phyloP scores from a whole-genome alignment of 1,140 invertebrate genomes.

The Wiebesia pumilae region DNA sequence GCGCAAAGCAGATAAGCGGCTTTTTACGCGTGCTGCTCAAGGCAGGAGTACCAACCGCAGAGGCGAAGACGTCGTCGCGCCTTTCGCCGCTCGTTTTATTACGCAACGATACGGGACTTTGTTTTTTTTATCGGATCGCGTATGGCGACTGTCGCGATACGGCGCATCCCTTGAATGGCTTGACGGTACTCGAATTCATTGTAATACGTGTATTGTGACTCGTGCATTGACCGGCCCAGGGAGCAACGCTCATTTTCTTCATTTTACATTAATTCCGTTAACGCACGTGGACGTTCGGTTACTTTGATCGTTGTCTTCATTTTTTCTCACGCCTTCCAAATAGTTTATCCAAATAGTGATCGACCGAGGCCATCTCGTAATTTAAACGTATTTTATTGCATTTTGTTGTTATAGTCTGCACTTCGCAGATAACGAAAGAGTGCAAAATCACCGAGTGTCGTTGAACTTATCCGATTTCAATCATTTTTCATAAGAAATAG shows the following conservation, averaged over 20 bases:
- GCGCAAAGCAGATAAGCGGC: slow-evolving; percentile 74
- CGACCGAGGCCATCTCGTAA: neutral
- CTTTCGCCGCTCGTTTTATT: slow-evolving; percentile 13
- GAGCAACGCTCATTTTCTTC: too few species aligned
- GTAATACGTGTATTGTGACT: too few species aligned
- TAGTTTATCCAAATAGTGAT: neutral
- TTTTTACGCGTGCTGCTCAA: slow-evolving; percentile 64
- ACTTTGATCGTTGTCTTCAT: neutral
- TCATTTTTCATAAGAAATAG: too few species aligned
- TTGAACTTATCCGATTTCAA: too few species aligned
- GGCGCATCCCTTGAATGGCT: neutral
- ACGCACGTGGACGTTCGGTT: too few species aligned
- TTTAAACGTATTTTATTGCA: neutral
- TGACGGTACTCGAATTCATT: too few species aligned
- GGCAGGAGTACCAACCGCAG: slow-evolving; percentile 54
- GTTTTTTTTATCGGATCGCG: neutral
- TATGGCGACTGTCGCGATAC: neutral
- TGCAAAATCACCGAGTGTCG: too few species aligned
- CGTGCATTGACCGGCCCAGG: too few species aligned
- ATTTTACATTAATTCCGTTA: too few species aligned
- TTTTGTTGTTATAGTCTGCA: neutral
- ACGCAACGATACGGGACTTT: neutral
- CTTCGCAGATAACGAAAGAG: neutral
- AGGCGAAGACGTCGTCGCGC: slow-evolving; percentile 39
- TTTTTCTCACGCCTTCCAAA: neutral